Percentiles rank a stretch among this genome's conserved stretches.
These are phyloP conservation scores for Phania funesta DNA, from an alignment of 2,888 invertebrate species.

Conservation along the genomic window DNA sequence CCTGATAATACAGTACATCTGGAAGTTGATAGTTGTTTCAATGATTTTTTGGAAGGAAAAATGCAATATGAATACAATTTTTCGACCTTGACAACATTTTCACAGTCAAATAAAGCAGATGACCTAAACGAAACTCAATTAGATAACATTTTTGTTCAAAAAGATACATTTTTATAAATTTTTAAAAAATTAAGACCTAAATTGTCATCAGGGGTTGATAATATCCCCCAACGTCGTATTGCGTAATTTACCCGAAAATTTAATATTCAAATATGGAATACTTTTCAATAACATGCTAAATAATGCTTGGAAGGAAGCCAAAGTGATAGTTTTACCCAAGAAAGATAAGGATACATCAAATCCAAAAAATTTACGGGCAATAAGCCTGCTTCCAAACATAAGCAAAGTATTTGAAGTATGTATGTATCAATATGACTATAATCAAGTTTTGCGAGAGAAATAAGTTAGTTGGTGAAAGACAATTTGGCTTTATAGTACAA, in stretches of 20 bases:
- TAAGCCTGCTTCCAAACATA: not conserved
- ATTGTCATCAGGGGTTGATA: not conserved
- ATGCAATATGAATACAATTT: not conserved
- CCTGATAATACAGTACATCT: not conserved
- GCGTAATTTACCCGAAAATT: not conserved
- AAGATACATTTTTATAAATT: too few relatives aligned
- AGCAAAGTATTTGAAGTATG: not conserved
- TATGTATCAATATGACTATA: conserved; percentile 26
- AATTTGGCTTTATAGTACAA: conserved; percentile 1
- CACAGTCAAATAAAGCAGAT: conserved; percentile 1
- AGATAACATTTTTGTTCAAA: too few relatives aligned
- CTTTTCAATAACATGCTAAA: conserved; percentile 29
- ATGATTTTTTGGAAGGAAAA: conserved; percentile 24
- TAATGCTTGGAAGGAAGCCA: conserved; percentile 34
- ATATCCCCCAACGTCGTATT: not conserved
- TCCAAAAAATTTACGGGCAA: not conserved
- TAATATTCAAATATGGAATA: conserved; percentile 5
- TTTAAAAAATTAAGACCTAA: too few relatives aligned
- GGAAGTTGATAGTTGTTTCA: not conserved
- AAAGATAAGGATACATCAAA: not conserved
- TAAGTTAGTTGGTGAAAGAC: conserved; percentile 31
- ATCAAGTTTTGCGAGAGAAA: not conserved
- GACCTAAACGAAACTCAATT: too few relatives aligned
- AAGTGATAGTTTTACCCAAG: too few relatives aligned
- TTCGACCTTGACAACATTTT: conserved; percentile 15